These are phyloP conservation scores for Sebastes alutus DNA, from an alignment of 2,797 vertebrate genomes.

Conservation along the genomic window DNA sequence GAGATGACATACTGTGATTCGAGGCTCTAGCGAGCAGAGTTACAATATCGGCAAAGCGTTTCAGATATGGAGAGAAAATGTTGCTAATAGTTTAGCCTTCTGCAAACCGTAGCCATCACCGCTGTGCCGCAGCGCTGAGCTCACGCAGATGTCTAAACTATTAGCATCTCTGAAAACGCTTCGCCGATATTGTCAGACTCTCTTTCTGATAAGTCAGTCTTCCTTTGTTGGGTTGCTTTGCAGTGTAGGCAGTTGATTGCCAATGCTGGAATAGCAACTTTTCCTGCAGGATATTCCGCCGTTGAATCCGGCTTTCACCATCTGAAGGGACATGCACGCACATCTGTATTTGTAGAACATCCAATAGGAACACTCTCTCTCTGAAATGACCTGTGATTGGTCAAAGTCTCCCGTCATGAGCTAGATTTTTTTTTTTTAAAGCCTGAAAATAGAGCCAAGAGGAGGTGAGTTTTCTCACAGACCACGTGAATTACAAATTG, in stretches of 20 bases:
- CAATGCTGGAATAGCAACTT: background rate
- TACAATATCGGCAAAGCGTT: background rate
- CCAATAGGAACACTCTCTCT: too few relatives aligned
- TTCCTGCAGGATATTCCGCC: background rate
- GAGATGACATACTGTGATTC: background rate
- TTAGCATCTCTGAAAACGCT: background rate
- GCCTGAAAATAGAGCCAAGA: fast-evolving
- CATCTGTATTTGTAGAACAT: too few relatives aligned
- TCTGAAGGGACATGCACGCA: too few relatives aligned
- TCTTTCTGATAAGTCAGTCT: background rate
- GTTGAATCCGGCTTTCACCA: background rate
- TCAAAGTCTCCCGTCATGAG: too few relatives aligned
- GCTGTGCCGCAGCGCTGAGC: background rate
- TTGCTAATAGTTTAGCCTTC: background rate
- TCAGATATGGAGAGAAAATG: background rate
- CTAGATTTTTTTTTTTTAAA: too few relatives aligned
- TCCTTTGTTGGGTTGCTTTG: background rate
- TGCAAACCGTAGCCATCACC: background rate
- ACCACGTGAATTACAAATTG: too few relatives aligned
- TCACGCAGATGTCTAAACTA: background rate
- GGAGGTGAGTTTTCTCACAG: too few relatives aligned
- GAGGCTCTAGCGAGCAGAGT: background rate
- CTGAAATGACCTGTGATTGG: too few relatives aligned
- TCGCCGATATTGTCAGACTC: background rate
- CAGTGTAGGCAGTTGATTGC: background rate